Conservation (phyloP, 2,113 vertebrate genomes). For the Calidris pugnax region DNA sequence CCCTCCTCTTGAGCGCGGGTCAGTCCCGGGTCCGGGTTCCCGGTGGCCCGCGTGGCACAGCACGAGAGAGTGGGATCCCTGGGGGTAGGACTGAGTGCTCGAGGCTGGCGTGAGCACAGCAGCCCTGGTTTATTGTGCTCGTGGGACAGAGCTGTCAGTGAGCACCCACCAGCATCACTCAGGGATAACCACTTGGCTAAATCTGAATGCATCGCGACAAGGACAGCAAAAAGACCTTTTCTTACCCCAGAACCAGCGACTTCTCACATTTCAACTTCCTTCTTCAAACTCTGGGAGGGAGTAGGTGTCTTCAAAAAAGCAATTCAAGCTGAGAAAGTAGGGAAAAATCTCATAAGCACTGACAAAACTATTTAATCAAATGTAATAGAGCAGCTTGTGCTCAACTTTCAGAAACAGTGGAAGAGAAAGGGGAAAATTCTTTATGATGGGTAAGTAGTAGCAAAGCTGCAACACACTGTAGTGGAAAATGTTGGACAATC, state of each 20-base stretch:
- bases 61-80: rapidly evolving
- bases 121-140: not conserved
- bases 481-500: not conserved
- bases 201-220: not conserved
- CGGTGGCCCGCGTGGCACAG: rapidly evolving
- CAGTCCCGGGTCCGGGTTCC: not conserved
- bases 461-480: not conserved
- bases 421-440: not conserved
- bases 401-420: not conserved
- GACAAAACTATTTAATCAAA: not conserved
- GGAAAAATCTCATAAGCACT: not conserved
- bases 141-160: not conserved
- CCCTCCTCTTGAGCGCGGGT: not conserved
- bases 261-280: not conserved
- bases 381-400: not conserved
- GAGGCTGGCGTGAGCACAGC: not conserved
- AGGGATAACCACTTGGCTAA: not conserved
- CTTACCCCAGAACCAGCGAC: not conserved
- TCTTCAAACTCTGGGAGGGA: not conserved
- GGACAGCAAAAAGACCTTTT: not conserved
- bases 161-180: not conserved
- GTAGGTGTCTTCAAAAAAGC: not conserved
- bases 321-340: not conserved
- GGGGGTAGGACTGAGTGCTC: not conserved
- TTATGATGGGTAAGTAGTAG: not conserved